Base-by-base conservation (phyloP, 2,113 vertebrate species). In the Procapra przewalskii region DNA sequence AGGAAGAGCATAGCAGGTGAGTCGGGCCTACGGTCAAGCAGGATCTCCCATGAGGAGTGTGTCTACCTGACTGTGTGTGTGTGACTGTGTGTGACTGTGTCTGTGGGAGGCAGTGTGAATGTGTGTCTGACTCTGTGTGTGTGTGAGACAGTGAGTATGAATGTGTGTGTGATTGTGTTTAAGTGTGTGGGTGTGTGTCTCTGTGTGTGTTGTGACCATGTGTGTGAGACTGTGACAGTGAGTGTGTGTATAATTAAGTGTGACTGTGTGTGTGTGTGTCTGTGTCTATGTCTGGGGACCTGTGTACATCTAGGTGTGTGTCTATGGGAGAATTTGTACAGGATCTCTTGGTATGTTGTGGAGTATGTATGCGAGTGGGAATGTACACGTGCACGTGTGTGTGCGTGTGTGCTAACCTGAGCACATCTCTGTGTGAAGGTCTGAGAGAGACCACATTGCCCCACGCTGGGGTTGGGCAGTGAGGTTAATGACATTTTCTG, bases 401-500 rank as follows among this genome's bases (percentile, higher is more conserved):
- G 9, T 29, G 14, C 48, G 62, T 40, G 27, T 7, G 36, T 9
- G 83, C n/a, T 33, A 2, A 33, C 6, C 4, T 79, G 27, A 23
- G 16, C 4, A 5, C 0, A 0, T 80, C 67, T 60, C 1, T 15
- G 9, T 13, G 55, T 10, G 40, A 82, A 43, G 81, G 77, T 82
- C 14, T 43, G 57, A 19, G 25, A 67, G 79, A 88, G 77, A 57
- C 7, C 57, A 25, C 40, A 17, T 27, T 17, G 33, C 33, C 67
- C 57, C 3, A 25, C 1, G 33, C 94, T 50, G 0, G 5, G 57
- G 36, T 31, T 85, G 93, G 81, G 86, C 91, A 50, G 16, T 12
- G 55, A 52, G 92, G 90, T 82, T 90, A 79, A 92, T 96, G 88
- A 62, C 48, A 87, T 97, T 96, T 97, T 96, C 94, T 88, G 94